These are phyloP conservation scores for Neolamprologus longior DNA, from an alignment of 2,113 vertebrate species.

Conservation along the genomic window DNA sequence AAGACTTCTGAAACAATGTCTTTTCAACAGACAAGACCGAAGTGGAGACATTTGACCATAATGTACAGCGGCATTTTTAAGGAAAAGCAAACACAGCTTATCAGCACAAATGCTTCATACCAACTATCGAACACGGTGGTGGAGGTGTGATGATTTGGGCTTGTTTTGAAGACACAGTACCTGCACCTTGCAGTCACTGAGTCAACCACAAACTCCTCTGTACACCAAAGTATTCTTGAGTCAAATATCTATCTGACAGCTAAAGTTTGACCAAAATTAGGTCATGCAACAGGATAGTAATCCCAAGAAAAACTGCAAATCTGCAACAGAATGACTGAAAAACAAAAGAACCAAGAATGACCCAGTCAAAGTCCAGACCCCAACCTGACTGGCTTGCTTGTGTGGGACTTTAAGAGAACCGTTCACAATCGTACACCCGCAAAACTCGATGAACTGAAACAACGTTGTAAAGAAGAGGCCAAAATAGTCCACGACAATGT, in stretches of 20 bases:
- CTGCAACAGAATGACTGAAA: neutral
- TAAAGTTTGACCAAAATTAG: neutral
- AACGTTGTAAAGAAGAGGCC: neutral
- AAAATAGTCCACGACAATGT: neutral
- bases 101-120: neutral
- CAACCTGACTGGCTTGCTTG: neutral
- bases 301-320: neutral
- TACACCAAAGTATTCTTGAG: neutral
- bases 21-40: neutral
- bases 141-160: neutral
- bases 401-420: neutral
- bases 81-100: neutral
- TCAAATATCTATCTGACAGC: neutral
- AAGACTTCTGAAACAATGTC: neutral
- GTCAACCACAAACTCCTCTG: neutral
- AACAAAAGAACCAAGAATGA: neutral
- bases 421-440: accelerated
- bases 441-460: neutral
- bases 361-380: neutral
- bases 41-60: neutral
- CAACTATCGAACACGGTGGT: neutral
- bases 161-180: neutral
- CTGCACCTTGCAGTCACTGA: accelerated
- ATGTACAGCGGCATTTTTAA: neutral
- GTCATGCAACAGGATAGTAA: neutral